A percentile compares a stretch with the other conserved stretches of the same genome.
These are phyloP conservation scores for Cyrtodaria siliqua DNA, from an alignment of 2,888 invertebrate genomes.

Conservation along the genomic window DNA sequence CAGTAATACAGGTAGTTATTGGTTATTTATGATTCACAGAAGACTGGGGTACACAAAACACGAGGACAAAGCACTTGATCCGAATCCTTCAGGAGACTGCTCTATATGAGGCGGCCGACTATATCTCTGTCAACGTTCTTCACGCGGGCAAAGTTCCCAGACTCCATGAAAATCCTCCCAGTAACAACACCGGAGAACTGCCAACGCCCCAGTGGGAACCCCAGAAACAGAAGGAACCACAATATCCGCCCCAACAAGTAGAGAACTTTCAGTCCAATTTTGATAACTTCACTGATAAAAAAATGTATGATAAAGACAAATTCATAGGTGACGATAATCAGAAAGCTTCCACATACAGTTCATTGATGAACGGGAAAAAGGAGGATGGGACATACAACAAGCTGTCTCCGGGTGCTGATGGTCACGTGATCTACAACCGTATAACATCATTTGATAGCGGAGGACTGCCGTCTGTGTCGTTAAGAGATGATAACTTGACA, in stretches of 20 bases:
- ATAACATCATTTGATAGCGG: conserved; percentile 59
- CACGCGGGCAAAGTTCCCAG: conserved; percentile 54
- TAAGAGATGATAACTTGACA: conserved; percentile 5
- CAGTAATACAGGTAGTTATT: too few relatives aligned
- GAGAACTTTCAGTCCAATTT: not conserved
- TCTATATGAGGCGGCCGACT: conserved; percentile 73
- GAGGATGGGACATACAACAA: conserved; percentile 29
- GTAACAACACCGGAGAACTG: not conserved
- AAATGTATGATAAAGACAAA: too few relatives aligned
- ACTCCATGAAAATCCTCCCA: not conserved
- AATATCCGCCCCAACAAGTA: not conserved
- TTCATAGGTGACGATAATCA: not conserved
- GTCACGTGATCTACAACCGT: conserved; percentile 28
- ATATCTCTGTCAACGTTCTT: conserved; percentile 68
- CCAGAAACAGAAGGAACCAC: too few relatives aligned
- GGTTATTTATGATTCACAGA: conserved; percentile 41
- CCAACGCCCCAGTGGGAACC: not conserved
- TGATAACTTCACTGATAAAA: too few relatives aligned
- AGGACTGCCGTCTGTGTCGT: conserved; percentile 24
- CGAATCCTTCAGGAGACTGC: conserved; percentile 54
- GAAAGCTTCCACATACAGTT: not conserved
- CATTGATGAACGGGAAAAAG: conserved; percentile 1
- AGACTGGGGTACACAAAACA: conserved; percentile 79
- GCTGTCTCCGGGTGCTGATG: conserved; percentile 13
- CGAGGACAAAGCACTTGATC: conserved; percentile 69